Evolutionary conservation across 2,888 invertebrate species (phyloP).

Genomic region (Leucophenga montana): DNA sequence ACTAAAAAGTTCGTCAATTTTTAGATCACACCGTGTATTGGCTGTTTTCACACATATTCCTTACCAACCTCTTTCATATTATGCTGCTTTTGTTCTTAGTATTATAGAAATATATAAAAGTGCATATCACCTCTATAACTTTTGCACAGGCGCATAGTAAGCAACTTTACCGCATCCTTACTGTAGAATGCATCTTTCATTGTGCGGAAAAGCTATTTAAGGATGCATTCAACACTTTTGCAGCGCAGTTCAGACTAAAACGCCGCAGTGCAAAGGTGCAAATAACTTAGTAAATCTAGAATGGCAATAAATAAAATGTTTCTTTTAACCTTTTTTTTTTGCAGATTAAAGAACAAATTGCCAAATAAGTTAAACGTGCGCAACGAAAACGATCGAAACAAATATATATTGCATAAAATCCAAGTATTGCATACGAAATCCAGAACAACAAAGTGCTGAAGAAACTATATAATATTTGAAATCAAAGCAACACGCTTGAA

Average conservation of each 20-base stretch:
- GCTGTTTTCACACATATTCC: no score
- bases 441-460: constrained; percentile 38
- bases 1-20: no score
- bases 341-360: neutral
- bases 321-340: neutral
- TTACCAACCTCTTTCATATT: no score
- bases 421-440: no score
- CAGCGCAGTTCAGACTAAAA: constrained; percentile 59
- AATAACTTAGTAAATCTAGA: neutral
- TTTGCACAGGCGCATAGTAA: constrained; percentile 12
- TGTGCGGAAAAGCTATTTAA: constrained; percentile 55
- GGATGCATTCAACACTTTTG: constrained; percentile 62
- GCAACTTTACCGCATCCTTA: neutral
- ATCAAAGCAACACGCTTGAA: constrained; percentile 68
- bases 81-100: no score
- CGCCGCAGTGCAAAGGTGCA: constrained; percentile 52
- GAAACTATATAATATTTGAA: constrained; percentile 71
- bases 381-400: neutral
- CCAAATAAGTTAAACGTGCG: neutral
- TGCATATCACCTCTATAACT: neutral
- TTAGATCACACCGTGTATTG: no score
- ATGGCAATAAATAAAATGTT: no score
- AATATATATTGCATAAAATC: neutral
- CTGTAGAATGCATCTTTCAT: neutral
- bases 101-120: neutral